phyloP scores from a whole-genome alignment of 2,113 vertebrate species.

The Octodon degus region DNA sequence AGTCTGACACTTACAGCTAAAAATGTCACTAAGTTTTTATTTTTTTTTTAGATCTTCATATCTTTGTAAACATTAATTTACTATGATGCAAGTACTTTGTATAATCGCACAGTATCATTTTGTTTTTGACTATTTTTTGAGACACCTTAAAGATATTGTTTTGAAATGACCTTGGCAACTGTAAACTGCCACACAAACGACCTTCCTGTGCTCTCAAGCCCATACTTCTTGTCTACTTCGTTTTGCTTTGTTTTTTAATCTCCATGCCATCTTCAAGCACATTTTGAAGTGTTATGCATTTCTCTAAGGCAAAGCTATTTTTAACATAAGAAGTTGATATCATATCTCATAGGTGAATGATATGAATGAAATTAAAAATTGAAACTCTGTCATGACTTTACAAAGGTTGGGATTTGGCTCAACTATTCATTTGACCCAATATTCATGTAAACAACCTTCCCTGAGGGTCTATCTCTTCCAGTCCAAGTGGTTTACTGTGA shows the following conservation, averaged over 20 bases:
- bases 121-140: not conserved
- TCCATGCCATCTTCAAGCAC: not conserved
- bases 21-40: not conserved
- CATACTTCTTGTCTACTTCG: not conserved
- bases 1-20: not conserved
- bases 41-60: not conserved
- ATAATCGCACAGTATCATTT: not conserved
- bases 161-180: not conserved
- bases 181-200: fast-evolving
- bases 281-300: not conserved
- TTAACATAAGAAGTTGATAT: not conserved
- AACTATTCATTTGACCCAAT: not conserved
- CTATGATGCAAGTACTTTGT: not conserved
- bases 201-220: not conserved
- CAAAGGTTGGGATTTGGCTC: not conserved
- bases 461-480: not conserved
- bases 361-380: not conserved
- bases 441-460: not conserved
- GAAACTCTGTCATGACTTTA: not conserved
- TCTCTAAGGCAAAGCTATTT: not conserved
- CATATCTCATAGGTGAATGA: not conserved
- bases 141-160: not conserved
- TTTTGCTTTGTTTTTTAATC: not conserved
- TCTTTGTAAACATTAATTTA: not conserved
- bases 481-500: not conserved